phyloP scores from a whole-genome alignment of 2,797 vertebrate species.

The Peromyscus aztecus region DNA sequence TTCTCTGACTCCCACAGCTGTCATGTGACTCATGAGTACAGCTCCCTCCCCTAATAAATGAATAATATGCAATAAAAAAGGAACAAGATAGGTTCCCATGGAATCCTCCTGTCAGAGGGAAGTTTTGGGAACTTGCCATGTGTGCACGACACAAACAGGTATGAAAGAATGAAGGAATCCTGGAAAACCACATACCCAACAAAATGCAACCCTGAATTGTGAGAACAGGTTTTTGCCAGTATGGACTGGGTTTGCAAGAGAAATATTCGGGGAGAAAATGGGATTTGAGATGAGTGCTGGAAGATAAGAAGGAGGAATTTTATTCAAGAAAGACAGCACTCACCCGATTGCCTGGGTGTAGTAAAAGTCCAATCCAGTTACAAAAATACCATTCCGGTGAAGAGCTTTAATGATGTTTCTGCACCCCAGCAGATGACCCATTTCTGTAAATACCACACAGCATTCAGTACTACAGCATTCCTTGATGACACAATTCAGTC shows the following conservation, averaged over 20 bases:
- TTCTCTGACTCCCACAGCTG: background rate
- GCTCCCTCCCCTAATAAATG: background rate
- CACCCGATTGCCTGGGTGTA: slow-evolving; percentile 39
- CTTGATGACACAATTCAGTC: slow-evolving; percentile 69
- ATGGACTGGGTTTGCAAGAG: background rate
- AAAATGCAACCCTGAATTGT: background rate
- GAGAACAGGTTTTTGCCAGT: slow-evolving; percentile 20
- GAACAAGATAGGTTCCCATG: background rate
- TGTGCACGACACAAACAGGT: background rate
- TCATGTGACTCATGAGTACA: background rate
- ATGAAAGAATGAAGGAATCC: background rate
- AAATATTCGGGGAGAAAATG: background rate
- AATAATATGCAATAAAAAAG: background rate
- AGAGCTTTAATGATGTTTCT: slow-evolving; percentile 78
- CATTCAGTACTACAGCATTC: slow-evolving; percentile 71
- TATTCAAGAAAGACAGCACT: slow-evolving; percentile 55
- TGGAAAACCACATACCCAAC: background rate
- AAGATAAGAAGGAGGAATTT: slow-evolving; percentile 46
- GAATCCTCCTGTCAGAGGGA: background rate
- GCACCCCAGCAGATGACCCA: slow-evolving; percentile 70
- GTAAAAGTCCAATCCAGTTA: slow-evolving; percentile 74
- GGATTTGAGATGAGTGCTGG: slow-evolving; percentile 6
- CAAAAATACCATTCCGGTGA: slow-evolving; percentile 72
- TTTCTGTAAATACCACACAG: slow-evolving; percentile 72
- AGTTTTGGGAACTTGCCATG: background rate